Base-by-base conservation (phyloP, 2,797 vertebrate genomes). In the Falco peregrinus region DNA sequence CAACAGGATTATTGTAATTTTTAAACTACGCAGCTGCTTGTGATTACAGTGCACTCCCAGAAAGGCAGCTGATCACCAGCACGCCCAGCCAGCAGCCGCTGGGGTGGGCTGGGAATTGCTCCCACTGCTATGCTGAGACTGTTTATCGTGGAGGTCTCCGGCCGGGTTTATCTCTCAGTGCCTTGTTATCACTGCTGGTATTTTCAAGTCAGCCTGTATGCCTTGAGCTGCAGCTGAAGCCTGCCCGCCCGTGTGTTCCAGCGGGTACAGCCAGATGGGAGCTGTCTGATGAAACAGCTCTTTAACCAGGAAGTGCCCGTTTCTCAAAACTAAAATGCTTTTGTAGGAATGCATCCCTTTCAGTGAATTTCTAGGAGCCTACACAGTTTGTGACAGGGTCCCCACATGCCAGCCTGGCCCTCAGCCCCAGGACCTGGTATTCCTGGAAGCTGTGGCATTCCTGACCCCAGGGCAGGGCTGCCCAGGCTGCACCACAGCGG, bases 401-500 rank as follows among this genome's bases (percentile, higher is more conserved):
- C 39, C 45, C 56, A 53, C 14, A 3, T 0, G 4, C 33, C 41
- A 60, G 21, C 60, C 35, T 50, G 45, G 9, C 5, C 19, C 18
- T 12, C 2, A 1, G 41, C 54, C 16, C 29, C 43, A 16, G 37
- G 64, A 16, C 2, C 37, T 59, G 67, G 10, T 59, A 29, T 20
- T 76, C 24, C 43, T 54, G 0, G 3, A 41, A 43, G 48, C 24
- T 74, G 67, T 51, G 31, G 76, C 19, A 24, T 51, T 41, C 28
- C 33, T n/a, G 65, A 18, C 6, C 13, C 20, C 11, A 17, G 64
- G 51, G 63, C 48, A 60, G 50, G 14, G 6, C n/a, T 37, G 50
- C 16, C 26, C 51, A 41, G 63, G 11, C 54, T 1, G 0, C 33
- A 35, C 33, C 28, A 8, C 43, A 3, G 1, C 1, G 35, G 26